Evolutionary conservation across 2,797 vertebrate genomes (phyloP).

Genomic region (Thalassophryne amazonica): DNA sequence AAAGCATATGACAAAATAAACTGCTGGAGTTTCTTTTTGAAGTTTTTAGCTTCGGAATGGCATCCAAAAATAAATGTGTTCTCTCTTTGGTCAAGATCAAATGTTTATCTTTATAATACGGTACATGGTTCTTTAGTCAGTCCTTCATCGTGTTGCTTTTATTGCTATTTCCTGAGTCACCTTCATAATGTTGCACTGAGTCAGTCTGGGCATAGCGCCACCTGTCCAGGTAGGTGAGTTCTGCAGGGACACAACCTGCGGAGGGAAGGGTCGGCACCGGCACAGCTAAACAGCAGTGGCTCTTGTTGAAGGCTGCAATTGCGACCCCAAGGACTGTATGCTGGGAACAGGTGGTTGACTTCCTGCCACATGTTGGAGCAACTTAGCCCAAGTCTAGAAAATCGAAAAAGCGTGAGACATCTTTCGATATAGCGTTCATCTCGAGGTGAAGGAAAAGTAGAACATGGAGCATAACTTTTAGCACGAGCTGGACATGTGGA

Average conservation of each 20-base stretch:
- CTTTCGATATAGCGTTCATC: not conserved
- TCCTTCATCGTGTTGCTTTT: not conserved
- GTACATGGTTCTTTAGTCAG: conserved; percentile 25
- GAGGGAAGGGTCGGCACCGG: conserved; percentile 59
- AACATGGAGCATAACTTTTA: too few relatives aligned
- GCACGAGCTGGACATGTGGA: too few relatives aligned
- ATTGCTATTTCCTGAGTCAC: not conserved
- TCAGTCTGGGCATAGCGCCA: conserved; percentile 55
- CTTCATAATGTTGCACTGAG: conserved; percentile 14
- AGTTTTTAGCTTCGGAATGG: not conserved
- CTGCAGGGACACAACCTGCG: conserved; percentile 75
- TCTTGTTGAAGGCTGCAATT: conserved; percentile 69
- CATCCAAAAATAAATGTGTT: not conserved
- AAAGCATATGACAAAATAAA: not conserved
- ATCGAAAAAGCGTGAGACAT: not conserved
- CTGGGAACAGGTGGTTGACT: conserved; percentile 70
- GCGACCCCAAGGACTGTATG: conserved; percentile 74
- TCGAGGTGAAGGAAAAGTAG: too few relatives aligned
- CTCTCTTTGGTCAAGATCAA: conserved; percentile 17
- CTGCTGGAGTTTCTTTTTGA: too few relatives aligned
- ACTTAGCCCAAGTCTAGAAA: conserved; percentile 57
- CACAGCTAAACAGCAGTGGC: conserved; percentile 74
- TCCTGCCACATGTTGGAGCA: conserved; percentile 56
- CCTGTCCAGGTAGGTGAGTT: conserved; percentile 52
- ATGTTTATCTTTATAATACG: not conserved